phyloP scores from a whole-genome alignment of 2,888 invertebrate species.

The Gortyna flavago region DNA sequence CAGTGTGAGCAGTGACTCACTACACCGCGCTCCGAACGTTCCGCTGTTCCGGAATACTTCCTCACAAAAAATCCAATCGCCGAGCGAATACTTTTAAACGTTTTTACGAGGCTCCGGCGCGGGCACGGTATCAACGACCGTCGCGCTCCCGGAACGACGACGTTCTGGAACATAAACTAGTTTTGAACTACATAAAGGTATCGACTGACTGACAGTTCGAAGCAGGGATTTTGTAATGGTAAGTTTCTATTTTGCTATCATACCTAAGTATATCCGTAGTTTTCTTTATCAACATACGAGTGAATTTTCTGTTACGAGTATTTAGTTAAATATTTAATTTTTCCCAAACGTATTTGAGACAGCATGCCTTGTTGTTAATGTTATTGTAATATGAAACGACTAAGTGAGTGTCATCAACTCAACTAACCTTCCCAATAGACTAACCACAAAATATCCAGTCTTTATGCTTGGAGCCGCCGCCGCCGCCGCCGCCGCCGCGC shows the following conservation, averaged over 20 bases:
- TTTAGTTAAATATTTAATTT: neutral
- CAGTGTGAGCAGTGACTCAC: too few species aligned
- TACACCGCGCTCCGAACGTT: neutral
- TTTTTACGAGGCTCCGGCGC: conserved; percentile 25
- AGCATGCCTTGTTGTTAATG: neutral
- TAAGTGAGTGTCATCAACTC: neutral
- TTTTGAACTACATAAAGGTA: conserved; percentile 5
- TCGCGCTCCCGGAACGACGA: neutral
- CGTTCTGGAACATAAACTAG: conserved; percentile 8
- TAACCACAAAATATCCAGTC: neutral
- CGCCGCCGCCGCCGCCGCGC: too few species aligned
- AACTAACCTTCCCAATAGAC: neutral
- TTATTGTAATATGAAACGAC: neutral
- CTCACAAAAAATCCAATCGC: conserved; percentile 35
- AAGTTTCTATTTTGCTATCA: neutral
- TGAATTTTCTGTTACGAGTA: neutral
- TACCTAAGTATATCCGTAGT: neutral
- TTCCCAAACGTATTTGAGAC: neutral
- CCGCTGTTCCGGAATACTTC: conserved; percentile 44
- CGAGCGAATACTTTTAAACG: conserved; percentile 34
- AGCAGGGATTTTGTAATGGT: conserved; percentile 3
- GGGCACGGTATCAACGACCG: neutral
- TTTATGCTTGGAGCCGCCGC: neutral
- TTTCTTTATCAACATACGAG: neutral
- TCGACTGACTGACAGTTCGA: neutral